These are phyloP conservation scores for Vicugna pacos DNA, from an alignment of 2,113 vertebrate species.

Conservation along the genomic window DNA sequence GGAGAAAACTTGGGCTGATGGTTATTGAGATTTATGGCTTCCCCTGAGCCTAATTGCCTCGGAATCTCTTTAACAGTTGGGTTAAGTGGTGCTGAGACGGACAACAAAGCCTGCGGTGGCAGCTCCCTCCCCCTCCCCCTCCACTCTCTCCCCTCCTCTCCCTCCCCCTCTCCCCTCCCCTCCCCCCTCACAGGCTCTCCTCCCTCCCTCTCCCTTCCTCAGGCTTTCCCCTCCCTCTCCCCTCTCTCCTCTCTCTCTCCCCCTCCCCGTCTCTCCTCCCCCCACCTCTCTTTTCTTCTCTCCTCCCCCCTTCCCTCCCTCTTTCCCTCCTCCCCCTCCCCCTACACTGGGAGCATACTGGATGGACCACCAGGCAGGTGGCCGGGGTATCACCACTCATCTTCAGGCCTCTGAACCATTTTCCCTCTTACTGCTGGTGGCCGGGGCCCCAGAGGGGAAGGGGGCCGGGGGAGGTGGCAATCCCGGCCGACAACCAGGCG, in stretches of 20 bases:
- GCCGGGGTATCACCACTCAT: background rate
- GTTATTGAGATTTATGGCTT: conserved; percentile 88
- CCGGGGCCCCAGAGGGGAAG: background rate
- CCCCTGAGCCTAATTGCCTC: conserved; percentile 87
- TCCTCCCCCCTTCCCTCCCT: background rate
- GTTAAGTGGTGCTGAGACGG: conserved; percentile 85
- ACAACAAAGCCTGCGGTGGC: conserved; percentile 70
- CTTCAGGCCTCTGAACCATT: background rate
- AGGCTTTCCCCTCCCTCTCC: fast-evolving
- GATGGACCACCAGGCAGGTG: background rate
- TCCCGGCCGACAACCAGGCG: fast-evolving
- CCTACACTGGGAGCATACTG: background rate
- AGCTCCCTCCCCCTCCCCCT: fast-evolving
- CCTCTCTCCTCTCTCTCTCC: background rate
- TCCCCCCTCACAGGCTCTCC: no score
- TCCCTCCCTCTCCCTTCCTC: no score
- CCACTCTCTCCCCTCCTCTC: background rate
- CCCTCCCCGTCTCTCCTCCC: no score
- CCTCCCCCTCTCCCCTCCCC: no score
- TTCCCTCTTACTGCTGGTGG: background rate
- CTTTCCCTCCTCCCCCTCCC: background rate
- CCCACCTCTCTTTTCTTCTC: no score
- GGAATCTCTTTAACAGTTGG: conserved; percentile 84
- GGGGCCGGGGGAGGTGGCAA: fast-evolving
- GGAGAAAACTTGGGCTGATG: conserved; percentile 85